These are phyloP conservation scores for Carabus problematicus DNA, from an alignment of 2,888 invertebrate genomes.

Conservation along the genomic window DNA sequence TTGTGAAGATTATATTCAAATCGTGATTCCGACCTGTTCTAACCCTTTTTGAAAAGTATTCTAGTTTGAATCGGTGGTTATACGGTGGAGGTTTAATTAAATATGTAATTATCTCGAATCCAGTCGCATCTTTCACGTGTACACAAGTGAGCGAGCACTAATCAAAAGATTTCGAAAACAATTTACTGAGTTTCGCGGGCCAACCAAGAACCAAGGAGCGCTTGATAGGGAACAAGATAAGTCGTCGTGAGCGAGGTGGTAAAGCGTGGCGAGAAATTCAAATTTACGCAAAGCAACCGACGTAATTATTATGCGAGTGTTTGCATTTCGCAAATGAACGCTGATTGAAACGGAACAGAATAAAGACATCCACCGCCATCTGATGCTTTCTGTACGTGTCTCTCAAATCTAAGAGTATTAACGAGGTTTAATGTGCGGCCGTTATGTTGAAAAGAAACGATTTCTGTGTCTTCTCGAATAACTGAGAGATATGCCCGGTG, in stretches of 20 bases:
- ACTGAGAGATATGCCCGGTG: constrained; percentile 16
- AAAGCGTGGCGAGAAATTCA: constrained; percentile 26
- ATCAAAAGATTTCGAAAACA: constrained; percentile 43
- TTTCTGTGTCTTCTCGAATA: constrained; percentile 11
- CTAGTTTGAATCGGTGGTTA: too few species aligned
- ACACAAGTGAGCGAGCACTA: constrained; percentile 33
- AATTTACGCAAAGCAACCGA: constrained; percentile 4
- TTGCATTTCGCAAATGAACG: constrained; percentile 35
- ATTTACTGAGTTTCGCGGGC: constrained; percentile 35
- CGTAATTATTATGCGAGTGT: constrained; percentile 35
- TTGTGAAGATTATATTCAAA: too few species aligned
- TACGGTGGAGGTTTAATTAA: constrained; percentile 22
- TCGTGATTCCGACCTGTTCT: too few species aligned
- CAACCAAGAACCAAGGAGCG: too few species aligned
- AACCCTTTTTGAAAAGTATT: too few species aligned
- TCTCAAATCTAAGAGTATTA: constrained; percentile 15
- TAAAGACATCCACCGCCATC: too few species aligned
- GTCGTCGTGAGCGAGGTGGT: too few species aligned
- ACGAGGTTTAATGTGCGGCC: constrained; percentile 37
- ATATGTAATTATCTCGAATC: constrained; percentile 39
- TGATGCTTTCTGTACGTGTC: too few species aligned
- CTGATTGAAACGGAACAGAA: constrained; percentile 26
- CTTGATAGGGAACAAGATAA: too few species aligned
- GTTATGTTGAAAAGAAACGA: constrained; percentile 39
- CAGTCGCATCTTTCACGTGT: constrained; percentile 27